Conservation (phyloP, 2,888 invertebrate species). For the Melinaea marsaeus region DNA sequence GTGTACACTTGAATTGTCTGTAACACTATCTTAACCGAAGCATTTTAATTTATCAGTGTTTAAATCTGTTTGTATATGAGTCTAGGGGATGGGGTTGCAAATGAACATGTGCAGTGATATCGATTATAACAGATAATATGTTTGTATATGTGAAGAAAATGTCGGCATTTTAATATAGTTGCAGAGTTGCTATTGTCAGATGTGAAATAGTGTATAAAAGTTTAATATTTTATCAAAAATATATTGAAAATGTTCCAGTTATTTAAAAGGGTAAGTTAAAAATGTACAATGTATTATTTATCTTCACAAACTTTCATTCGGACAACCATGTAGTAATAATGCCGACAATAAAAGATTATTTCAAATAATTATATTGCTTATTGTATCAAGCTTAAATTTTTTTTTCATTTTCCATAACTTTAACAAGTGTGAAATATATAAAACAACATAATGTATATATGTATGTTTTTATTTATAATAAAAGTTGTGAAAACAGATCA, state of each 20-base stretch:
- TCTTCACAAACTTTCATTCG: too few relatives aligned
- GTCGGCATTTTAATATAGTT: conserved; percentile 16
- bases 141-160: conserved; percentile 8
- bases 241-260: conserved; percentile 36
- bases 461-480: too few relatives aligned
- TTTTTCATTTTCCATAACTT: too few relatives aligned
- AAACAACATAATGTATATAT: too few relatives aligned
- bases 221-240: conserved; percentile 30
- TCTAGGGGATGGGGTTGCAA: conserved; percentile 43
- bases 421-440: too few relatives aligned
- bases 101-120: conserved; percentile 42
- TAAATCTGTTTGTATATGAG: conserved; percentile 38
- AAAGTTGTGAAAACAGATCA: too few relatives aligned
- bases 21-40: neutral
- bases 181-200: neutral
- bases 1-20: conserved; percentile 10
- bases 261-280: conserved; percentile 35
- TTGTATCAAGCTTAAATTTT: too few relatives aligned
- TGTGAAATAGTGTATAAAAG: neutral
- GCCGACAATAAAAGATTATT: too few relatives aligned
- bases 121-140: conserved; percentile 31
- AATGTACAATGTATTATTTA: too few relatives aligned
- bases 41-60: conserved; percentile 32
- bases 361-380: too few relatives aligned
- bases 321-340: too few relatives aligned